These are phyloP conservation scores for Felis chaus DNA, from an alignment of 2,113 vertebrate species.

Conservation along the genomic window DNA sequence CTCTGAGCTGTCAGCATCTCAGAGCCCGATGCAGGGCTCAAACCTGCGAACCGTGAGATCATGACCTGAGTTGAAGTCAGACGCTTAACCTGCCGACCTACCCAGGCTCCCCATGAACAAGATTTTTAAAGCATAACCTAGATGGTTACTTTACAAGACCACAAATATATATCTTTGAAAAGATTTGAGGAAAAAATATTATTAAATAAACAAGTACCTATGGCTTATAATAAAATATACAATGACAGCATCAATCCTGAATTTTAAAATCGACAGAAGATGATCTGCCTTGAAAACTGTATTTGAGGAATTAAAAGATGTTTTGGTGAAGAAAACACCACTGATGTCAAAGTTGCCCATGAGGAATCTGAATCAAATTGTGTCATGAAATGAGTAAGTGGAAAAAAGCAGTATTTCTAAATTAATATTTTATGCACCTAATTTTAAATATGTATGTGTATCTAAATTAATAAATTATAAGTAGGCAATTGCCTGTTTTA, in stretches of 20 bases:
- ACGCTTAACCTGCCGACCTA: too few relatives aligned
- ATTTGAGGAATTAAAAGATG: not conserved
- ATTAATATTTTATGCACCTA: constrained; percentile 17
- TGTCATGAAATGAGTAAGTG: not conserved
- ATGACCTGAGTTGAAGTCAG: too few relatives aligned
- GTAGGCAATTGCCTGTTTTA: not conserved
- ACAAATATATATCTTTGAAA: not conserved
- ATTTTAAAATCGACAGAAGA: not conserved
- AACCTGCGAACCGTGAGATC: too few relatives aligned
- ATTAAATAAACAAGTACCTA: not conserved
- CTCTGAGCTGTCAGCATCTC: too few relatives aligned
- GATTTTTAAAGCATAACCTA: constrained; percentile 14
- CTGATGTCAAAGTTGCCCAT: not conserved
- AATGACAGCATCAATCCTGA: not conserved
- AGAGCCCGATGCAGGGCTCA: too few relatives aligned
- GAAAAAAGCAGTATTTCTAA: not conserved
- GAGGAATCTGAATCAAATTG: not conserved
- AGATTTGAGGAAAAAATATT: not conserved
- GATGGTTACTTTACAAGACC: not conserved
- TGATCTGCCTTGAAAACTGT: not conserved
- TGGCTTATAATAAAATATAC: not conserved
- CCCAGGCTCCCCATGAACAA: too few relatives aligned
- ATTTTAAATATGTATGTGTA: constrained; percentile 36
- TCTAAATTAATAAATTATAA: constrained; percentile 27
- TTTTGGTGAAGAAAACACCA: not conserved